These are phyloP conservation scores for Erythrocebus patas DNA, from an alignment of 2,113 vertebrate species.

Conservation along the genomic window DNA sequence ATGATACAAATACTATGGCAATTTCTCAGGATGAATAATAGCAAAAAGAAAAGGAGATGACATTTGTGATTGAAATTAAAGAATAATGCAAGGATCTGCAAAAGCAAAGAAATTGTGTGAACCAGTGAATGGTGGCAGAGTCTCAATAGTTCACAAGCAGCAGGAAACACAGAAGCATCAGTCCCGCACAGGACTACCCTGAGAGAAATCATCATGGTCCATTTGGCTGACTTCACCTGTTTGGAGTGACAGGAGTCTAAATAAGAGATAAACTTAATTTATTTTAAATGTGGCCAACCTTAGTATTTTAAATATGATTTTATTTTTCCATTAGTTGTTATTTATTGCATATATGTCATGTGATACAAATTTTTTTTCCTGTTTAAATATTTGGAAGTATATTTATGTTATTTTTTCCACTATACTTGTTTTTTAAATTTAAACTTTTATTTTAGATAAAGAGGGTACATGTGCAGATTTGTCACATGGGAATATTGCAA, in stretches of 20 bases:
- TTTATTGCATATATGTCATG: neutral
- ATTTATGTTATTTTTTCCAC: too few relatives aligned
- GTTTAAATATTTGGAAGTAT: too few relatives aligned
- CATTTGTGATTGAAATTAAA: slow-evolving; percentile 24
- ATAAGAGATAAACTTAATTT: neutral
- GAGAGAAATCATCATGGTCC: neutral
- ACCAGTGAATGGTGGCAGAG: neutral
- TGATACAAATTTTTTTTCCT: neutral
- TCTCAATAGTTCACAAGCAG: neutral
- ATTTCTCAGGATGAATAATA: slow-evolving; percentile 37
- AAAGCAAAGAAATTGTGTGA: neutral
- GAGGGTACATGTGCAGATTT: too few relatives aligned
- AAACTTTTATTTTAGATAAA: too few relatives aligned
- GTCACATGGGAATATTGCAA: too few relatives aligned
- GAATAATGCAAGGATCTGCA: neutral
- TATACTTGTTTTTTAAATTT: too few relatives aligned
- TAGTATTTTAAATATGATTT: neutral
- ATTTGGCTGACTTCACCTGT: neutral
- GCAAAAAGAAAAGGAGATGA: slow-evolving; percentile 7
- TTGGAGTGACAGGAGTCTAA: neutral
- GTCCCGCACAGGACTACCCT: neutral
- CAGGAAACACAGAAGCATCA: neutral
- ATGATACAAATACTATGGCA: neutral
- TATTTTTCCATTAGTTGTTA: neutral
- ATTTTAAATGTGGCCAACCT: neutral